Evolutionary conservation across 2,888 invertebrate species (phyloP), one percentile per base, ranked within the genome.

Genomic region (Helicoverpa assulta): DNA sequence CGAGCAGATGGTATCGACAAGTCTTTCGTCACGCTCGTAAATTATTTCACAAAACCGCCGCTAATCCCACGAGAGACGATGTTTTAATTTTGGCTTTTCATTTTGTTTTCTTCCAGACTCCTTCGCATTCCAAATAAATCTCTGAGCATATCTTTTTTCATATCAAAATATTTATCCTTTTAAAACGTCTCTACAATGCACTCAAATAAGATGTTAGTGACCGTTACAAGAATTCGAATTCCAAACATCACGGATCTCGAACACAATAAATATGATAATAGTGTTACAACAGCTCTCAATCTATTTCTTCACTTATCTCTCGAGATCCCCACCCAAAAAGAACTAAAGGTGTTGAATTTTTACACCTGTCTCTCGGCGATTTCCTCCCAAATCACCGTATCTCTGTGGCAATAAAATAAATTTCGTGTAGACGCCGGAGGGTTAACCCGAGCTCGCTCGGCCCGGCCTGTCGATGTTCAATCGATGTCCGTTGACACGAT

Each of bases 401-500:
- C 95, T 95, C 90, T 91, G 92, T 84, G 87, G 95, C 92, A 94
- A 95, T 95, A 95, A 95, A 95, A 95, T 95, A 95, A 95, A 95
- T 95, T 95, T 93, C 89, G 88, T 94, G 92, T 93, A 91, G 94
- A 93, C 94, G 95, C 94, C 93, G 90, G 92, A 95, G 95, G 95
- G 94, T 93, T 92, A 93, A 88, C 89, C 86, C 89, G 89, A 87
- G 88, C 88, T 84, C 84, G 87, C 85, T 86, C 83, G 85, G 87
- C 82, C 88, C 87, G 86, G 90, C 89, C 91, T 92, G 93, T 94
- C 95, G 94, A 94, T 94, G 94, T 93, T 94, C 95, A 92, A 93
- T 94, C 94, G 94, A 92, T 95, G 95, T 94, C 91, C 94, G 94
- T 93, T 95, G 95, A 95, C 95, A 95, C 94, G 93, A 94, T 92